phyloP scores from a whole-genome alignment of 1,140 invertebrate genomes.

The Potamilus streckersoni region DNA sequence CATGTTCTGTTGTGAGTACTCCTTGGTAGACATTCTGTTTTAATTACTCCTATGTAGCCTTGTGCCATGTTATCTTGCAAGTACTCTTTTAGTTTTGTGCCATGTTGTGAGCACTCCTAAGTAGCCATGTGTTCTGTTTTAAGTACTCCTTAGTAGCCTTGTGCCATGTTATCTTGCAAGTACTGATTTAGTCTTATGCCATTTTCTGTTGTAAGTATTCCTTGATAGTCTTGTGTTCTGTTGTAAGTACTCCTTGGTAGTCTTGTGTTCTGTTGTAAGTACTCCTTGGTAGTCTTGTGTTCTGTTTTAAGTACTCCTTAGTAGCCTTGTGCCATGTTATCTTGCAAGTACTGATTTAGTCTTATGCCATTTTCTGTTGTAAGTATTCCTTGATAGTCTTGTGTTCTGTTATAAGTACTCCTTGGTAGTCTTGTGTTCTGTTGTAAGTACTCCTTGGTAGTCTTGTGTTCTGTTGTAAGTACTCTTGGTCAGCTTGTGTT shows the following conservation, averaged over 20 bases:
- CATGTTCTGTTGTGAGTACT: slow-evolving; percentile 10
- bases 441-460: not conserved
- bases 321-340: not conserved
- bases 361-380: not conserved
- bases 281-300: not conserved
- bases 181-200: not conserved
- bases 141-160: not conserved
- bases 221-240: not conserved
- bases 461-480: not conserved
- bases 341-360: not conserved
- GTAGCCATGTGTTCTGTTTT: not conserved
- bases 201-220: slow-evolving; percentile 7
- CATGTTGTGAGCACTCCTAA: slow-evolving; percentile 4
- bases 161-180: not conserved
- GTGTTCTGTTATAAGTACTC: not conserved
- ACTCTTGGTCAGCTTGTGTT: too few species aligned
- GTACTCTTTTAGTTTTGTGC: not conserved
- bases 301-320: not conserved
- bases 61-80: not conserved
- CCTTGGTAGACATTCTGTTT: not conserved
- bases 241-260: not conserved
- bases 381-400: slow-evolving; percentile 4
- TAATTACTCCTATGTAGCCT: not conserved
- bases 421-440: not conserved
- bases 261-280: not conserved